Percentiles rank a stretch among this genome's conserved stretches.
These are phyloP conservation scores for Cepaea hortensis DNA, from an alignment of 2,888 invertebrate genomes.

Conservation along the genomic window DNA sequence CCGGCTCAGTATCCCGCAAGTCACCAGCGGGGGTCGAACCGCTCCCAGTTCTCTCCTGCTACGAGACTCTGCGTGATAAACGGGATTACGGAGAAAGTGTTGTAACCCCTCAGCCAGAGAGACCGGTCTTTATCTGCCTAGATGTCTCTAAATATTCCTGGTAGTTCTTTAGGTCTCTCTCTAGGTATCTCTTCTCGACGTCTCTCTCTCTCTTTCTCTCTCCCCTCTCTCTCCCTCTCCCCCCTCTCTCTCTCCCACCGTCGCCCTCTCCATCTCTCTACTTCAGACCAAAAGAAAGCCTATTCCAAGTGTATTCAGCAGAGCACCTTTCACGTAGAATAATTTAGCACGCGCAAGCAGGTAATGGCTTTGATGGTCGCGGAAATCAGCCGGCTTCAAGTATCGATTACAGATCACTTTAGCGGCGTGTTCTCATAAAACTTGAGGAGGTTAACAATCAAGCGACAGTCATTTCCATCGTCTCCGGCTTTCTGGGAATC, in stretches of 20 bases:
- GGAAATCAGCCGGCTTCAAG: conserved; percentile 15
- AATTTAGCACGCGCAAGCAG: conserved; percentile 4
- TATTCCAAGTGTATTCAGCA: background rate
- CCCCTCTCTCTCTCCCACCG: background rate
- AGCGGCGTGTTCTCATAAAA: conserved; percentile 1
- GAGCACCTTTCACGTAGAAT: conserved; percentile 9
- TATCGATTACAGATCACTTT: conserved; percentile 28
- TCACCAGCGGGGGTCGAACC: too few relatives aligned
- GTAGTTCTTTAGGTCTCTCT: too few relatives aligned
- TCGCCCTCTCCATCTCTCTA: background rate
- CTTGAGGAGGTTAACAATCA: conserved; percentile 9
- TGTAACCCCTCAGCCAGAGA: too few relatives aligned
- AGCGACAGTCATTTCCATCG: background rate
- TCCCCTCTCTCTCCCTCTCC: background rate
- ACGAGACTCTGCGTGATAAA: too few relatives aligned
- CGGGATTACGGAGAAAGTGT: too few relatives aligned
- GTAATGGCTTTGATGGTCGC: conserved; percentile 19
- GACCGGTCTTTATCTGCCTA: too few relatives aligned
- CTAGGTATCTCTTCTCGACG: too few relatives aligned
- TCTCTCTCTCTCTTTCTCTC: background rate
- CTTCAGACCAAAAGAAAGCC: too few relatives aligned
- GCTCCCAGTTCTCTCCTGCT: too few relatives aligned
- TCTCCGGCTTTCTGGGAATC: background rate
- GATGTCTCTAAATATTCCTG: too few relatives aligned
- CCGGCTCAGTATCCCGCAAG: too few relatives aligned